A percentile compares a stretch with the other conserved stretches of the same genome.
These are phyloP conservation scores for Terrapene triunguis DNA, from an alignment of 2,113 vertebrate genomes.

Conservation along the genomic window DNA sequence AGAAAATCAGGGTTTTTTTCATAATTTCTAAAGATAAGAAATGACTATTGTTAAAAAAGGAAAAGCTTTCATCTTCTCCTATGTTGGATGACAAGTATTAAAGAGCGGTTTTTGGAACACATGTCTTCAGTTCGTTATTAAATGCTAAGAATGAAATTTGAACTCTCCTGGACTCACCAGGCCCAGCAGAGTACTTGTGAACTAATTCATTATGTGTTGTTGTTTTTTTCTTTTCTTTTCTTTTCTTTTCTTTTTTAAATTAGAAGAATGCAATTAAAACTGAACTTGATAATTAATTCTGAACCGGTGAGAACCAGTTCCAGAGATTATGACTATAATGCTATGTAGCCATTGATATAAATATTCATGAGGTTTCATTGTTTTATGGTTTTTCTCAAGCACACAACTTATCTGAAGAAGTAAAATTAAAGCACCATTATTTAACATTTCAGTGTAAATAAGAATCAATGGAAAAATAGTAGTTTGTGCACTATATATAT, in stretches of 20 bases:
- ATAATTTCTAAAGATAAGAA: not conserved
- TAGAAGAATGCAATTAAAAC: conserved; percentile 87
- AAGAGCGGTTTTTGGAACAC: conserved; percentile 64
- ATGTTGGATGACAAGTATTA: conserved; percentile 69
- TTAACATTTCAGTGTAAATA: conserved; percentile 80
- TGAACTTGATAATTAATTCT: conserved; percentile 88
- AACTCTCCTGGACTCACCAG: conserved; percentile 60
- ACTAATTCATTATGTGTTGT: conserved; percentile 76
- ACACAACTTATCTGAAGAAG: conserved; percentile 81
- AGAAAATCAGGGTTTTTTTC: not conserved
- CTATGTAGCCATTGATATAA: conserved; percentile 83
- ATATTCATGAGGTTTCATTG: conserved; percentile 88
- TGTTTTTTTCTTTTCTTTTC: too few relatives aligned
- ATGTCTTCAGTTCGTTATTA: conserved; percentile 68
- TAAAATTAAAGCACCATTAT: conserved; percentile 84
- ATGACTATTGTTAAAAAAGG: not conserved
- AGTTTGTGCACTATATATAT: conserved; percentile 44
- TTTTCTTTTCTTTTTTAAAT: conserved; percentile 68
- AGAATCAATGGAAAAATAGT: conserved; percentile 70
- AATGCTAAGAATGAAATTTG: conserved; percentile 73
- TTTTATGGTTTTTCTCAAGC: conserved; percentile 81
- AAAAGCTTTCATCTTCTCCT: conserved; percentile 55
- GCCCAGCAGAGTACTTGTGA: conserved; percentile 76
- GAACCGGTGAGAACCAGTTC: conserved; percentile 85
- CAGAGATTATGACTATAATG: conserved; percentile 86